A percentile compares a stretch with the other conserved stretches of the same genome.
These are phyloP conservation scores for Saccopteryx bilineata DNA, from an alignment of 2,113 vertebrate genomes.

Conservation along the genomic window DNA sequence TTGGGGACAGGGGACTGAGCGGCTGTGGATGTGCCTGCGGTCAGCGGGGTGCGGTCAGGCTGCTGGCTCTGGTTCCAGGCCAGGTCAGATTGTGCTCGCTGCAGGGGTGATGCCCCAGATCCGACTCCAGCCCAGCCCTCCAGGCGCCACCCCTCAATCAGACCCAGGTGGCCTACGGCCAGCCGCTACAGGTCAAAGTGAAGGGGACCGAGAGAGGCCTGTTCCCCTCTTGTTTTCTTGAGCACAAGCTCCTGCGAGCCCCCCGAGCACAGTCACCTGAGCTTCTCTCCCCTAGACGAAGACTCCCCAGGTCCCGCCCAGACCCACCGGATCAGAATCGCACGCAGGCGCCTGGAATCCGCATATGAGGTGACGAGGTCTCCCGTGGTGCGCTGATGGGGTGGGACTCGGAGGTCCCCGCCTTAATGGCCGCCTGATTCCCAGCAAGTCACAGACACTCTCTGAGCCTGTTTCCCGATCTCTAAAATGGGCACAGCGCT, in stretches of 20 bases:
- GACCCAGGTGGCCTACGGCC: not conserved
- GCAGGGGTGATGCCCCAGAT: not conserved
- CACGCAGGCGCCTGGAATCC: accelerated
- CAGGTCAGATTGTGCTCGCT: not conserved
- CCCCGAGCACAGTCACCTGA: accelerated
- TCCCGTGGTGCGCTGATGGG: not conserved
- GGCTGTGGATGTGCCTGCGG: not conserved
- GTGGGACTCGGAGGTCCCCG: not conserved
- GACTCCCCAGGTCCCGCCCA: not conserved
- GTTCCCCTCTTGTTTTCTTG: not conserved
- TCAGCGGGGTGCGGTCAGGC: not conserved
- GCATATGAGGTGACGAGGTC: not conserved
- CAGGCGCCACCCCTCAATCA: accelerated
- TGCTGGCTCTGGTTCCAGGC: not conserved
- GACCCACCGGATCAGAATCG: accelerated
- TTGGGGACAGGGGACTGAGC: accelerated
- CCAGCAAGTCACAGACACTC: not conserved
- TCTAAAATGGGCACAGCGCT: not conserved
- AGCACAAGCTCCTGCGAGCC: not conserved
- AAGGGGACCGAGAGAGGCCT: not conserved
- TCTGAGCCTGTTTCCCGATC: not conserved
- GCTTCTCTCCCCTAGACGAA: not conserved
- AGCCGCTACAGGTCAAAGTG: not conserved
- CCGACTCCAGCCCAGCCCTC: not conserved
- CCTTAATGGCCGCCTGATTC: not conserved